Evolutionary conservation across 2,113 vertebrate species (phyloP).

Genomic region (Nibea coibor): DNA sequence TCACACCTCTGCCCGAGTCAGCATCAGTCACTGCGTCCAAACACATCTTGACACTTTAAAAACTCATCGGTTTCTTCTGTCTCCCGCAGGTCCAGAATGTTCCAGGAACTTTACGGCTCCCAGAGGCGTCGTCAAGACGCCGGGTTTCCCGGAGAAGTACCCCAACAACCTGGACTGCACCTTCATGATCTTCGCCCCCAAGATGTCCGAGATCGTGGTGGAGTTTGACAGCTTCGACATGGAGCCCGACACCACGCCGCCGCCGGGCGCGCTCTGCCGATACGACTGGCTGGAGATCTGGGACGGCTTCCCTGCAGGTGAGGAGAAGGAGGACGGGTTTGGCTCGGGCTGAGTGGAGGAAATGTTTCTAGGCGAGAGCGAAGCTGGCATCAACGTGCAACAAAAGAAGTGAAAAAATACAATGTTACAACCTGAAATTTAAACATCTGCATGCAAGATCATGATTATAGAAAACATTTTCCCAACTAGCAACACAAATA

Average conservation of each 20-base stretch:
- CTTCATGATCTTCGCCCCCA: constrained; percentile 97
- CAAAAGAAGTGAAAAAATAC: not conserved
- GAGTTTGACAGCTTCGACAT: constrained; percentile 98
- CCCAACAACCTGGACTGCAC: constrained; percentile 98
- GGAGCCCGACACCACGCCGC: constrained; percentile 92
- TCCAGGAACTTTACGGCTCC: constrained; percentile 93
- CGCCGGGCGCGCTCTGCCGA: constrained; percentile 91
- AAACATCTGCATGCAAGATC: not conserved
- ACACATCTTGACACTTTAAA: constrained; percentile 29
- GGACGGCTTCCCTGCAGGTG: constrained; percentile 98
- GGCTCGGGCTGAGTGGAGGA: not conserved
- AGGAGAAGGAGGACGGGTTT: constrained; percentile 42
- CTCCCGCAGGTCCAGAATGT: constrained; percentile 91
- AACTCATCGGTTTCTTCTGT: constrained; percentile 6
- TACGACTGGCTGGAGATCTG: constrained; percentile 98
- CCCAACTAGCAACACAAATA: not conserved
- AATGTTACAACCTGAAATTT: not conserved
- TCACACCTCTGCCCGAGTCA: not conserved
- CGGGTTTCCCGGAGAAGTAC: constrained; percentile 97
- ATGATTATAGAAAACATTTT: not conserved
- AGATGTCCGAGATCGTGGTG: constrained; percentile 95
- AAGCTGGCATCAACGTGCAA: not conserved
- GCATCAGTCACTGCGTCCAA: constrained; percentile 26
- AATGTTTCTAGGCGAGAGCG: not conserved
- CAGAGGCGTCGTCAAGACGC: constrained; percentile 92